phyloP scores from a whole-genome alignment of 2,113 vertebrate species.

The Mungos mungo region DNA sequence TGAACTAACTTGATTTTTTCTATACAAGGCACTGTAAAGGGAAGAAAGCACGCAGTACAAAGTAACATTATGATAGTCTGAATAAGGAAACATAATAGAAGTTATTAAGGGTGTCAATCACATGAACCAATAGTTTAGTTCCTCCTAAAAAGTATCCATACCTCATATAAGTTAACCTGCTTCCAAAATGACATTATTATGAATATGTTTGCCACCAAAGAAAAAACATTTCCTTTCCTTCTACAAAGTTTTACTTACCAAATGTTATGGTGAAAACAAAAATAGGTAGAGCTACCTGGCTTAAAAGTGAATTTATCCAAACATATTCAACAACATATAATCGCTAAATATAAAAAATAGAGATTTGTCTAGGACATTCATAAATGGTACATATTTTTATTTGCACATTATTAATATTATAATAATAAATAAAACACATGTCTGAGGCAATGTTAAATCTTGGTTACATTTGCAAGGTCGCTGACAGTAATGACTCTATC shows the following conservation, averaged over 20 bases:
- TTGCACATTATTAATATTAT: background rate
- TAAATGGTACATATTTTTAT: background rate
- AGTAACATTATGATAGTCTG: background rate
- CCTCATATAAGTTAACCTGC: background rate
- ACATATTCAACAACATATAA: background rate
- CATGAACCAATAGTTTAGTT: conserved; percentile 16
- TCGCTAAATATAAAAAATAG: background rate
- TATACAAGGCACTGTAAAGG: background rate
- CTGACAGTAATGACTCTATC: background rate
- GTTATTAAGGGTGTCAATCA: conserved; percentile 64
- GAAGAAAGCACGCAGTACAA: background rate
- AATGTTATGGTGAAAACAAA: background rate
- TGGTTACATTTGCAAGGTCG: background rate
- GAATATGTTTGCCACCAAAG: conserved; percentile 44
- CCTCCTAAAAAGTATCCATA: background rate
- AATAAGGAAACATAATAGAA: conserved; percentile 8
- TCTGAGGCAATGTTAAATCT: background rate
- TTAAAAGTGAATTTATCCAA: background rate
- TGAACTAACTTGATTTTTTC: background rate
- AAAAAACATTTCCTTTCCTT: conserved; percentile 49
- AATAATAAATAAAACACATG: background rate
- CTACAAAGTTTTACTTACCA: background rate
- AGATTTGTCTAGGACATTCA: background rate
- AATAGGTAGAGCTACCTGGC: background rate
- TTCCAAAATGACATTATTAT: conserved; percentile 44